Percentiles rank a stretch among this genome's conserved stretches.
Evolutionary conservation across 2,113 vertebrate species (phyloP).

Genomic region (Cervus canadensis): DNA sequence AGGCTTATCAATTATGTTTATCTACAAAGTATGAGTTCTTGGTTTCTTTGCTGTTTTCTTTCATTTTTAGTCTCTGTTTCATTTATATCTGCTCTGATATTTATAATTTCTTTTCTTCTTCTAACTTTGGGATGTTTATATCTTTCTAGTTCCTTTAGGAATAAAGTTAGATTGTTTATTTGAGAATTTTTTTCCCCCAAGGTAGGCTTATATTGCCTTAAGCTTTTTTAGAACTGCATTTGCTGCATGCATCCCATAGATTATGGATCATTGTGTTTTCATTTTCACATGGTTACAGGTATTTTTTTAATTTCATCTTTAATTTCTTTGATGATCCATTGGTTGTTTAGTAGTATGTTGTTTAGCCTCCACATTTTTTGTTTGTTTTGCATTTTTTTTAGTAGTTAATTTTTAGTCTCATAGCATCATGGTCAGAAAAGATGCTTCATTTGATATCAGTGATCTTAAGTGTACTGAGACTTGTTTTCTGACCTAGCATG

Average conservation of each 20-base stretch:
- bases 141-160: neutral
- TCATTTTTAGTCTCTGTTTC: neutral
- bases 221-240: neutral
- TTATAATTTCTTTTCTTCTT: neutral
- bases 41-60: neutral
- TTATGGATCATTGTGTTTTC: neutral
- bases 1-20: neutral
- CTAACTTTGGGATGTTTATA: neutral
- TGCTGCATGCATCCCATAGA: neutral
- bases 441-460: neutral
- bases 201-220: neutral
- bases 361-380: neutral
- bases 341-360: neutral
- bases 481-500: neutral
- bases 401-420: neutral
- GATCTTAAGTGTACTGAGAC: neutral
- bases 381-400: neutral
- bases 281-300: neutral
- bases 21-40: neutral
- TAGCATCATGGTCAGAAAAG: neutral
- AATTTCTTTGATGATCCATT: neutral
- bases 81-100: neutral
- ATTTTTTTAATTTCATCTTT: neutral
- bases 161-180: neutral
- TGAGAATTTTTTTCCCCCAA: neutral